A percentile compares a stretch with the other conserved stretches of the same genome.
Evolutionary conservation across 2,888 invertebrate genomes (phyloP).

Genomic region (Buathra laborator): DNA sequence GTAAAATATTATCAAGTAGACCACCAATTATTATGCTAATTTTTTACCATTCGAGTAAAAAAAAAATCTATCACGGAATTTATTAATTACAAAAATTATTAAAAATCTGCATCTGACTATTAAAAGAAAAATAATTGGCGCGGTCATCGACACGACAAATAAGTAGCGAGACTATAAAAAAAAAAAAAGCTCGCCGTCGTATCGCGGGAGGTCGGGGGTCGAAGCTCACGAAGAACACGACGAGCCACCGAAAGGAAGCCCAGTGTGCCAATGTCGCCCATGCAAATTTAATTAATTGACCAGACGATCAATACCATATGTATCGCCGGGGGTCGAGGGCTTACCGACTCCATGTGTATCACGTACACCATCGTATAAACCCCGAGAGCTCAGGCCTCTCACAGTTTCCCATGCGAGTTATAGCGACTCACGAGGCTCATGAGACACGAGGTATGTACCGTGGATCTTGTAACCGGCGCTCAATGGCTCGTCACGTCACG

Average conservation of each 20-base stretch:
- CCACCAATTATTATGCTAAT: too few species aligned
- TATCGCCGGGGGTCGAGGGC: constrained; percentile 60
- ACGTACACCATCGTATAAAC: constrained; percentile 41
- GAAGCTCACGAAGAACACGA: constrained; percentile 52
- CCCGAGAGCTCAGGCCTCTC: constrained; percentile 24
- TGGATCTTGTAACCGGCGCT: constrained; percentile 26
- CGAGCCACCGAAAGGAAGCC: constrained; percentile 64
- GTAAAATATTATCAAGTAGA: too few species aligned
- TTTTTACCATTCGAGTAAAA: too few species aligned
- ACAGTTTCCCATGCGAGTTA: constrained; percentile 52
- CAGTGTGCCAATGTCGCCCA: constrained; percentile 68
- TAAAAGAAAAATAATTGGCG: neutral
- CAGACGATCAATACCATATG: constrained; percentile 70
- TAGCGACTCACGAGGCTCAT: neutral
- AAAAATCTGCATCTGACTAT: neutral
- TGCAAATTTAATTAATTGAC: constrained; percentile 71
- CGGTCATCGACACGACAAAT: constrained; percentile 11
- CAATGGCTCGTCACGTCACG: constrained; percentile 52
- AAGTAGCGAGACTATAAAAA: neutral
- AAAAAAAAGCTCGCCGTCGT: neutral
- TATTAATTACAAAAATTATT: too few species aligned
- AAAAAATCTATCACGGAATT: too few species aligned
- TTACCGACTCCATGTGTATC: constrained; percentile 22
- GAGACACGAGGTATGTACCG: constrained; percentile 21
- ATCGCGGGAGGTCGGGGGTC: constrained; percentile 24